Evolutionary conservation across 2,113 vertebrate species (phyloP).

Genomic region (Sinocyclocheilus grahami): DNA sequence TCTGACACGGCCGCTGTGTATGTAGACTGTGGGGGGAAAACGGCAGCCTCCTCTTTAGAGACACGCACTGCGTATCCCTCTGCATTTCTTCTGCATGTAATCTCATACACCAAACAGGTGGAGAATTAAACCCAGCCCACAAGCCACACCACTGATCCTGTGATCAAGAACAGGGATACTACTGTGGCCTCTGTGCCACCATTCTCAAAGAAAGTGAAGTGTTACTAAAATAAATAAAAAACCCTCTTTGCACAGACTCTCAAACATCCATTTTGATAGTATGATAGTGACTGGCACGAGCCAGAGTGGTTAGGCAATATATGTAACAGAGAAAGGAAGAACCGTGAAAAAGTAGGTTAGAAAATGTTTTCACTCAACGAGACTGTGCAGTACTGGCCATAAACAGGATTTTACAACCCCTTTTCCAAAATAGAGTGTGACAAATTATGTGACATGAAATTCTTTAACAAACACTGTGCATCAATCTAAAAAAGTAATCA

Average conservation of each 20-base stretch:
- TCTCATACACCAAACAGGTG: slow-evolving; percentile 61
- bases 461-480: background rate
- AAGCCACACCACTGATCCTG: slow-evolving; percentile 4
- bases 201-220: slow-evolving; percentile 51
- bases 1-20: slow-evolving; percentile 88
- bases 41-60: slow-evolving; percentile 73
- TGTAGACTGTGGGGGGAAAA: slow-evolving; percentile 75
- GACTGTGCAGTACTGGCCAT: background rate
- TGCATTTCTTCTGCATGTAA: slow-evolving; percentile 77
- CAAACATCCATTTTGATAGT: background rate
- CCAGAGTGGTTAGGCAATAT: background rate
- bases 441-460: background rate
- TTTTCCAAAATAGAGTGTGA: slow-evolving; percentile 17
- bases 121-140: slow-evolving; percentile 47
- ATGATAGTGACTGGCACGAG: slow-evolving; percentile 14
- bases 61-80: slow-evolving; percentile 70
- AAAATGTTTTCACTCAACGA: background rate
- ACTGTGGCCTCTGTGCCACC: slow-evolving; percentile 10
- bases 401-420: background rate
- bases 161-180: slow-evolving; percentile 1
- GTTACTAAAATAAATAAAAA: slow-evolving; percentile 17
- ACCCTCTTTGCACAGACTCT: background rate
- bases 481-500: background rate
- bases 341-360: background rate
- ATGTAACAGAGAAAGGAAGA: background rate